Evolutionary conservation across 2,888 invertebrate species (phyloP).

Genomic region (Plutella xylostella): DNA sequence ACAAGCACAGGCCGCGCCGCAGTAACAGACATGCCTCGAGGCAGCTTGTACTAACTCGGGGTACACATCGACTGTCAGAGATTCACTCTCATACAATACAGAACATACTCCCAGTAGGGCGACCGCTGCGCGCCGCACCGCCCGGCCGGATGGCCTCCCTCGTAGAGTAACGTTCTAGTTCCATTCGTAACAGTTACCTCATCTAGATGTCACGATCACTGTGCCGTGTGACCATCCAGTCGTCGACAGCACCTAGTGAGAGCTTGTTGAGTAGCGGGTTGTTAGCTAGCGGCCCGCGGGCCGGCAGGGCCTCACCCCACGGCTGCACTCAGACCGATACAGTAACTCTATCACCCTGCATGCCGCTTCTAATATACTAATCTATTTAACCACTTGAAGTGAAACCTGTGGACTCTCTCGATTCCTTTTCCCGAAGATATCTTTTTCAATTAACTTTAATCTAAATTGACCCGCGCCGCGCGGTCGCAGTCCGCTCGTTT

Average conservation of each 20-base stretch:
- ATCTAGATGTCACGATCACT: constrained; percentile 61
- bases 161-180: constrained; percentile 50
- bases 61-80: constrained; percentile 63
- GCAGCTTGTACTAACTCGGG: constrained; percentile 66
- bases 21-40: constrained; percentile 54
- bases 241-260: constrained; percentile 61
- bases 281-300: constrained; percentile 49
- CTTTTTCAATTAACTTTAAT: constrained; percentile 4
- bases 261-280: constrained; percentile 65
- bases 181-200: constrained; percentile 59
- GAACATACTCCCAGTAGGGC: constrained; percentile 8
- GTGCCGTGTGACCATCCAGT: constrained; percentile 55
- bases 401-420: constrained; percentile 32
- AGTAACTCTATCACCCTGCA: constrained; percentile 61
- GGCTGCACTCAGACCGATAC: constrained; percentile 53
- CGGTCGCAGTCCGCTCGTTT: constrained; percentile 39
- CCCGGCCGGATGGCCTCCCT: constrained; percentile 66
- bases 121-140: constrained; percentile 58
- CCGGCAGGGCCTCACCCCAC: constrained; percentile 50
- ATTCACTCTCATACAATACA: constrained; percentile 21
- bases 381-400: constrained; percentile 28
- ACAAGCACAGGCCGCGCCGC: constrained; percentile 55
- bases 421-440: constrained; percentile 6
- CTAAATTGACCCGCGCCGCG: constrained; percentile 14
- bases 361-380: constrained; percentile 58